Evolutionary conservation across 2,888 invertebrate species (phyloP).

Genomic region (Blera fallax): DNA sequence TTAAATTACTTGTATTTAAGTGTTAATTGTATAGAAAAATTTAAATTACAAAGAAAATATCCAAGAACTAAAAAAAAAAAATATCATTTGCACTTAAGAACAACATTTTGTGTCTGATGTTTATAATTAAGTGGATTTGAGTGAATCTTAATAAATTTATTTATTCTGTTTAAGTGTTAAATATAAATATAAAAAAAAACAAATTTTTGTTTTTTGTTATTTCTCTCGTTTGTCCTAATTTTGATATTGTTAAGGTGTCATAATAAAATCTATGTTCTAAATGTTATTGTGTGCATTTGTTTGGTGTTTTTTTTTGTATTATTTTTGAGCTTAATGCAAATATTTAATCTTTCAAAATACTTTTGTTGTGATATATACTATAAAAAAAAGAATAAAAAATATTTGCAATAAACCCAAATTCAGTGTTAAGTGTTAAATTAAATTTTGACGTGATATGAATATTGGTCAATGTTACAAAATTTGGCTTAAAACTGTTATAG

Average conservation of each 20-base stretch:
- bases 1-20: neutral
- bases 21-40: slow-evolving; percentile 40
- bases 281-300: slow-evolving; percentile 58
- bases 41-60: neutral
- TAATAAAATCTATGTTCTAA: slow-evolving; percentile 27
- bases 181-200: too few species aligned
- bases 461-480: neutral
- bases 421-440: neutral
- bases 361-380: too few species aligned
- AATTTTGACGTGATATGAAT: neutral
- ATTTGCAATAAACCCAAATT: slow-evolving; percentile 6
- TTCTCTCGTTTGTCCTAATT: neutral
- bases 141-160: too few species aligned
- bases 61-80: neutral
- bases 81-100: slow-evolving; percentile 5
- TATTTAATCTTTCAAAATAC: neutral
- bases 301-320: slow-evolving; percentile 50
- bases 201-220: too few species aligned
- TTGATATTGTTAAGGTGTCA: neutral
- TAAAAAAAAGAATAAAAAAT: neutral
- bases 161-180: too few species aligned
- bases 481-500: neutral
- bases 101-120: neutral
- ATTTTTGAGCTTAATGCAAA: slow-evolving; percentile 33
- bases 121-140: neutral